Evolutionary conservation across 2,797 vertebrate species (phyloP).

Genomic region (Hirundo rustica): DNA sequence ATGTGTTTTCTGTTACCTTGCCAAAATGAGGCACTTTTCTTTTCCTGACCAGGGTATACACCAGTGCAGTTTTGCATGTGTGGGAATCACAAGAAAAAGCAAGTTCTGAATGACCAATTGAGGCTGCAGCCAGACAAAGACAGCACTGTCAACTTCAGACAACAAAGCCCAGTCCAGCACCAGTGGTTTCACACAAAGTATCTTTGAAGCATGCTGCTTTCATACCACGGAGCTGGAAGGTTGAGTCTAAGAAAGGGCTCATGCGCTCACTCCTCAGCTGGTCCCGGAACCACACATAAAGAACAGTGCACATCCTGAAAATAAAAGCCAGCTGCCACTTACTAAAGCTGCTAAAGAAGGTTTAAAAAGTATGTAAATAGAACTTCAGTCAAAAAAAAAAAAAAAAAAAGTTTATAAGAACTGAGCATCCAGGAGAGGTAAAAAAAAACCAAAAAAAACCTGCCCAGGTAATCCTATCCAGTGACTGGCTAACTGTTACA

Average conservation of each 20-base stretch:
- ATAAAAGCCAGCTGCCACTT: conserved; percentile 43
- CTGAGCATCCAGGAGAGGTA: neutral
- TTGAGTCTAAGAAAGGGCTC: conserved; percentile 54
- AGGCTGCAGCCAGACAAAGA: conserved; percentile 48
- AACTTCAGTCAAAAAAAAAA: neutral
- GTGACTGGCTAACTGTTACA: conserved; percentile 4
- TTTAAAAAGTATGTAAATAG: neutral
- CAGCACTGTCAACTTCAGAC: conserved; percentile 48
- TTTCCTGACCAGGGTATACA: neutral
- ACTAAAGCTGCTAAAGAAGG: neutral
- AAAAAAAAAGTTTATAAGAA: neutral
- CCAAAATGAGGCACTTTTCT: neutral
- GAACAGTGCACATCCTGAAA: conserved; percentile 44
- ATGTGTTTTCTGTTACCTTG: neutral
- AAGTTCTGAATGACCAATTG: conserved; percentile 34
- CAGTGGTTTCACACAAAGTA: conserved; percentile 51
- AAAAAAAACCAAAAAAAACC: neutral
- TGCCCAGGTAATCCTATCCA: conserved; percentile 24
- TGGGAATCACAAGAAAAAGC: conserved; percentile 27
- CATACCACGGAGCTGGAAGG: conserved; percentile 1
- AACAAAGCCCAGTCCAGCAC: conserved; percentile 59
- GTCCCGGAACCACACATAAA: conserved; percentile 27
- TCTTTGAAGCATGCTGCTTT: conserved; percentile 51
- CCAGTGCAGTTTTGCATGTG: conserved; percentile 4
- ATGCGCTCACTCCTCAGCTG: conserved; percentile 25